Conservation (phyloP, 1,140 invertebrate genomes). For the Brachionus asplanchnoidis region DNA sequence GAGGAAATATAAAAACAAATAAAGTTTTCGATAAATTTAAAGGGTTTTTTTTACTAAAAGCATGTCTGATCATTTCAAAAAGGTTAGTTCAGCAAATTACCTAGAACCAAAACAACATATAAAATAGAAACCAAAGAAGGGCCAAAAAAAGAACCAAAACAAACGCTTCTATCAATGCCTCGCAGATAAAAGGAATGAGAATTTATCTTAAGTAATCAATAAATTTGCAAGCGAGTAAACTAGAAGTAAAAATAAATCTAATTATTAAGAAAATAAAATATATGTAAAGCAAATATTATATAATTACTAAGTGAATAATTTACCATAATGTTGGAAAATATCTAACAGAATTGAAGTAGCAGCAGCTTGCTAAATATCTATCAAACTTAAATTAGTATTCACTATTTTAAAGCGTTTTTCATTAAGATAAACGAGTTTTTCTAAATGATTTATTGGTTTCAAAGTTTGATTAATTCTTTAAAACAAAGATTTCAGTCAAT, state of each 20-base stretch:
- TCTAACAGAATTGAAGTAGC: not conserved
- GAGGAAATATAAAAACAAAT: not conserved
- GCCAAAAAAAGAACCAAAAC: not conserved
- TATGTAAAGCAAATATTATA: not conserved
- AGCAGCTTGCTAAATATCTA: not conserved
- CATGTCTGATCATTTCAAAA: constrained; percentile 26
- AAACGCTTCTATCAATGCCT: not conserved
- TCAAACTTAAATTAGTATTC: not conserved
- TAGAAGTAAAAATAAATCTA: not conserved
- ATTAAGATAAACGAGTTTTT: not conserved
- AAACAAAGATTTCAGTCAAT: not conserved
- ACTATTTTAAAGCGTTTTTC: not conserved
- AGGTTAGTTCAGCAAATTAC: constrained; percentile 34
- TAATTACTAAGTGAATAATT: not conserved
- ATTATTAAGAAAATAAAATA: not conserved
- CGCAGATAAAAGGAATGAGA: not conserved
- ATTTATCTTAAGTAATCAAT: not conserved
- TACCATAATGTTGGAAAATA: not conserved
- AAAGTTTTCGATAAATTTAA: not conserved
- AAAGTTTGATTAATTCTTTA: not conserved
- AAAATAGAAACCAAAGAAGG: not conserved
- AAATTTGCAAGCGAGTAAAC: constrained; percentile 15
- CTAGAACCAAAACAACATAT: not conserved
- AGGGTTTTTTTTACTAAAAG: constrained; percentile 21
- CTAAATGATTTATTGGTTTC: not conserved